Base-by-base conservation (phyloP, 2,113 vertebrate species). In the Xyrauchen texanus region DNA sequence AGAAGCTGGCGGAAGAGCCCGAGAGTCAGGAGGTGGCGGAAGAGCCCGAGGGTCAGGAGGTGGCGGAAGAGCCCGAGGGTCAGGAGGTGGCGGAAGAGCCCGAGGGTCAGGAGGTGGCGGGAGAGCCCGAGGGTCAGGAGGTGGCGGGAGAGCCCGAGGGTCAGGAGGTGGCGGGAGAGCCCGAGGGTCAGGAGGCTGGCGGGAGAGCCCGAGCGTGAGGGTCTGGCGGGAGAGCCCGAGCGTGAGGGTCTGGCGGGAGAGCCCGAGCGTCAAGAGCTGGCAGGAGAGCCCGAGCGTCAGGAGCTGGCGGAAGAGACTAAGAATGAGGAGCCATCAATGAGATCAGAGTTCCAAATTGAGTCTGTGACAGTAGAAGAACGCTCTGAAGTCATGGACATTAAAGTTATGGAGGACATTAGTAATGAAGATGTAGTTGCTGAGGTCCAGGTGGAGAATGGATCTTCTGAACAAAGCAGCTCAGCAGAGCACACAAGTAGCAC, bases 311-410 rank as follows among this genome's bases (percentile, higher is more conserved):
- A 81, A 45, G 87, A 89, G 9, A 21, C 47, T 12, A 76, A 78
- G 51, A 72, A 52, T 45, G 76, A 87, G 13, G 87, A 90, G 47
- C 7, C 65, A 16, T 85, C 86, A 13, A 88, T 87, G 53, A 63
- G 7, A 34, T 45, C 12, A 76, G 21, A 34, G 21, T 34, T 34
- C 21, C 21, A 34, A 34, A 34, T 34, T 34, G n/a, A 82, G 57
- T 46, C 65, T 6, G 16, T 60, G 15, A 16, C 44, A 6, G 42
- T 47, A 21, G 68, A 71, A 16, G 69, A 58, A 13, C 42, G 8
- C 9, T 7, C 51, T 66, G 47, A 49, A 42, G 8, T 60, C n/a
- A n/a, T 6, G 16, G 78, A 75, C 55, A 13, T 76, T 73, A 58
- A 51, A 67, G 10, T 42, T 66, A 60, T 64, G 42, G 72, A 42